These are phyloP conservation scores for Spicauda simplicius DNA, from an alignment of 2,888 invertebrate species.

Conservation along the genomic window DNA sequence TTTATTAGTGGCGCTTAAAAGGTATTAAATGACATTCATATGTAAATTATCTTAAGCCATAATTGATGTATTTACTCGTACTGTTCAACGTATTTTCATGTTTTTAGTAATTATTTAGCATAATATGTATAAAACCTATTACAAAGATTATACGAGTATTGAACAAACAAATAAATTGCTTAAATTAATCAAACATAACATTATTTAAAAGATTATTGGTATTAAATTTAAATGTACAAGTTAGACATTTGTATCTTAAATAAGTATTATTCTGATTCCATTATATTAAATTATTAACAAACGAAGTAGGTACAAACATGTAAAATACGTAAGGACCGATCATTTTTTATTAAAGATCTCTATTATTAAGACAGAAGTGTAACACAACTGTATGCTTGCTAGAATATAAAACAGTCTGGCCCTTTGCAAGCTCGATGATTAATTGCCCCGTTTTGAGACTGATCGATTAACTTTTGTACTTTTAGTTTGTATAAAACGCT, in stretches of 20 bases:
- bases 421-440: constrained; percentile 66
- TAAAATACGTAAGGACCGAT: no score
- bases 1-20: constrained; percentile 54
- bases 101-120: constrained; percentile 4
- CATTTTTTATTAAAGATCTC: background rate
- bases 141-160: background rate
- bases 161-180: constrained; percentile 27
- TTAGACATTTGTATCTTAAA: background rate
- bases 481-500: constrained; percentile 48
- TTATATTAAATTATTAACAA: no score
- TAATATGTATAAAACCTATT: constrained; percentile 7
- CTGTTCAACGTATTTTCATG: constrained; percentile 29
- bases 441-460: constrained; percentile 72
- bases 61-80: constrained; percentile 44
- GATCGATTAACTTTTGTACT: constrained; percentile 59
- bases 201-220: background rate
- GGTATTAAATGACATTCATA: constrained; percentile 54
- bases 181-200: constrained; percentile 26
- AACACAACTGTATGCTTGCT: background rate
- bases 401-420: background rate
- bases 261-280: background rate
- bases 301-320: no score
- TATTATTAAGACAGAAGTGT: background rate
- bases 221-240: background rate
- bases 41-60: constrained; percentile 53